Evolutionary conservation across 2,113 vertebrate species (phyloP).

Genomic region (Himantopus leucocephalus): DNA sequence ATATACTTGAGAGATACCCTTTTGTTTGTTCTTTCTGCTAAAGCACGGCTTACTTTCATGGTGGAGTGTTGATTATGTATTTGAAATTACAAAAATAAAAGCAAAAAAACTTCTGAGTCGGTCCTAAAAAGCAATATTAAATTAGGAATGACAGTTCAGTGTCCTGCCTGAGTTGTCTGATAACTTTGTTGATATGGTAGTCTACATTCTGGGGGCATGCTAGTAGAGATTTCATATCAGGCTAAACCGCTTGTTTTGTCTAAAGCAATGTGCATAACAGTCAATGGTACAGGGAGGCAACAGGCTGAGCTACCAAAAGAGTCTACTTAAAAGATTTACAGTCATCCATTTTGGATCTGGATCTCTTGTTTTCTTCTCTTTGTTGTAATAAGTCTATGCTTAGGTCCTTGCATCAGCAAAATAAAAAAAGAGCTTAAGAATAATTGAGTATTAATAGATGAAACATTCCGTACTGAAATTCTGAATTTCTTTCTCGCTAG

Average conservation of each 20-base stretch:
- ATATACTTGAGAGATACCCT: not conserved
- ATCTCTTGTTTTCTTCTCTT: not conserved
- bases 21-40: not conserved
- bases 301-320: not conserved
- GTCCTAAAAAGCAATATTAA: not conserved
- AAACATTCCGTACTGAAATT: not conserved
- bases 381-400: not conserved
- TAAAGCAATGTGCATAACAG: not conserved
- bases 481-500: not conserved
- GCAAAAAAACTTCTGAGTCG: not conserved
- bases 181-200: not conserved
- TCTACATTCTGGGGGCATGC: not conserved
- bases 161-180: not conserved
- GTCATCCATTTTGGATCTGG: not conserved
- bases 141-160: not conserved
- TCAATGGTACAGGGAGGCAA: not conserved
- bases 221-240: not conserved
- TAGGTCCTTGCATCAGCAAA: not conserved
- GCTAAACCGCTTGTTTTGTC: not conserved
- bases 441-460: not conserved
- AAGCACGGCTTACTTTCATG: not conserved
- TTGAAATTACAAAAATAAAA: not conserved
- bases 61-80: not conserved
- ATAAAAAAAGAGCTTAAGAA: not conserved
- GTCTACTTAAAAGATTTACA: not conserved